Base-by-base conservation (phyloP, 2,797 vertebrate genomes). In the Scomberomorus guttatus region DNA sequence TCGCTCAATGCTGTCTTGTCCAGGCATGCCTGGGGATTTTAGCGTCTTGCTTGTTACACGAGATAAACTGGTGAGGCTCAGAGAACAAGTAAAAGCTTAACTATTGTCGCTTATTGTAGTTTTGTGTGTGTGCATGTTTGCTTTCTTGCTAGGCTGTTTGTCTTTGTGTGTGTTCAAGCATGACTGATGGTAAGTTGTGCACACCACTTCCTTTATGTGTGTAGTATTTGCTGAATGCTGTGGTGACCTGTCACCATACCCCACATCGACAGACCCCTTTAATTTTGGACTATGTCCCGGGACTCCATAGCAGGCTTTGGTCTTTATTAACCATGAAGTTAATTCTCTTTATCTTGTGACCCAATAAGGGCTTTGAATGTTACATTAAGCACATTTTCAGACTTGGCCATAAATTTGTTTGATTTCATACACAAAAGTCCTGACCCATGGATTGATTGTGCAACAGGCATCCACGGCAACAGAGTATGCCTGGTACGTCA, bases 11-110 rank as follows among this genome's bases (percentile, higher is more conserved):
- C 51, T 18, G 25, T 80, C 90, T 57, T 92, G 90, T 86, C 79
- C 59, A 48, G 72, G 71, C 89, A 79, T 87, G 91, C 67, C 83
- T 73, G 34, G n/a, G 80, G 75, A 77, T 85, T 90, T 77, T n/a
- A 69, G 54, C 67, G 56, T 79, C 48, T 77, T 50, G 37, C 54
- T 80, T 77, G 61, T 86, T 77, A 70, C 39, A 59, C 80, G 48
- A 55, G 75, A 75, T 79, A 62, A 79, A 88, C 67, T 72, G 5
- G 81, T 75, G 69, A 84, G 68, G 29, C 66, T 70, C 42, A 64
- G 39, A 71, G 44, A 68, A 68, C 27, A 39, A 74, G 71, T 67
- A 57, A 62, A 77, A 59, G 73, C 52, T 72, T 69, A 75, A 83
- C 70, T 66, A 46, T 22, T 73, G 25, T 66, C 22, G 55, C 15